Base-by-base conservation (phyloP, 2,113 vertebrate genomes). In the Theropithecus gelada region DNA sequence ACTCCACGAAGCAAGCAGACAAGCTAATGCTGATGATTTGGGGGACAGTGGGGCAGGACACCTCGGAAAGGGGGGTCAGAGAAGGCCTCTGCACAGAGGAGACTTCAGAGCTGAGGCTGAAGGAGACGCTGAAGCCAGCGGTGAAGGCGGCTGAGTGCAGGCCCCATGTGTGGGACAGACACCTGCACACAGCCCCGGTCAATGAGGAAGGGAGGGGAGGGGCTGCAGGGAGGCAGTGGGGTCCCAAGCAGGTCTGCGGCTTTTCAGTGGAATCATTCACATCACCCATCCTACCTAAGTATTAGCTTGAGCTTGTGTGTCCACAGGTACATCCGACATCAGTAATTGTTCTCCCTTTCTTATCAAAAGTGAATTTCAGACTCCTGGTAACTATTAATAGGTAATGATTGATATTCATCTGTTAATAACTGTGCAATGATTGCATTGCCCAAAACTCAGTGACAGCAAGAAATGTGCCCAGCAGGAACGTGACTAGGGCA, bases 201-300 rank as follows among this genome's bases (percentile, higher is more conserved):
- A 17, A 8, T 17, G 7, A 18, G 52, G 6, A 59, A 10, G 38
- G 52, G 57, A 35, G 40, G 20, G 35, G 32, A 18, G 43, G 4
- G 52, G 32, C 52, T 12, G 16, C 1, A 35, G 14, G 64, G 50
- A n/a, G 50, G 50, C 50, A 55, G 20, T 14, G 0, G 78, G 8
- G 68, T 8, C 68, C 52, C 10, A 66, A 27, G 32, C 10, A 66
- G 35, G 32, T 11, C 25, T 17, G 35, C 11, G 87, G 32, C 40
- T 20, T 45, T 18, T 57, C 50, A 14, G 8, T 57, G 18, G 88
- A 14, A 45, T 22, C 3, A 14, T 3, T n/a, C 68, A 8, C 88
- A 25, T 27, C 73, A 32, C 14, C 12, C 2, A 6, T 7, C 52
- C 8, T 1, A 1, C 35, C 59, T 50, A 0, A 8, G 25, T 4